Conservation (phyloP, 2,113 vertebrate genomes). For the Eretmochelys imbricata region DNA sequence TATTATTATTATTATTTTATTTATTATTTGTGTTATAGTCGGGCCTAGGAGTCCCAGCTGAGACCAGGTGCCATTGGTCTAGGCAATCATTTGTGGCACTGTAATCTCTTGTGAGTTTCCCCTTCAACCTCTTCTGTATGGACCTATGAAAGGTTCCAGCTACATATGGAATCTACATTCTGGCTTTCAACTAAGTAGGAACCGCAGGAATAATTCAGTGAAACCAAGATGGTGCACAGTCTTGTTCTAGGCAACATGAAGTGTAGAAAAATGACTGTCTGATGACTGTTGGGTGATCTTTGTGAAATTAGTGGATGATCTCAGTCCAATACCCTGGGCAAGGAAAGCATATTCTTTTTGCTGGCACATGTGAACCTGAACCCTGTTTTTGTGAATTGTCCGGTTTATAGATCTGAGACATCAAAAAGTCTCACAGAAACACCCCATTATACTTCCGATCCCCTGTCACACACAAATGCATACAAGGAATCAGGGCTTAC, state of each 20-base stretch:
- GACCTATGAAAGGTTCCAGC: background rate
- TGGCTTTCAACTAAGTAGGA: background rate
- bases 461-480: background rate
- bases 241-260: background rate
- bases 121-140: background rate
- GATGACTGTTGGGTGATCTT: constrained; percentile 14
- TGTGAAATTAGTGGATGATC: constrained; percentile 2
- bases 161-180: background rate
- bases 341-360: background rate
- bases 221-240: constrained; percentile 5
- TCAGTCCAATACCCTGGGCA: background rate
- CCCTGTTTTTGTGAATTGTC: background rate
- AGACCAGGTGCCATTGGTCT: background rate
- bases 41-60: background rate
- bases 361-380: background rate
- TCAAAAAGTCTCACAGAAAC: background rate
- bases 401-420: background rate
- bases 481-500: background rate
- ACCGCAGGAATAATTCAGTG: constrained; percentile 18
- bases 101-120: background rate
- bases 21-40: background rate
- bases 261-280: background rate
- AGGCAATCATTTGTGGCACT: constrained; percentile 1
- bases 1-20: background rate
- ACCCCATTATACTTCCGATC: background rate